Evolutionary conservation across 1,140 invertebrate genomes (phyloP).

Genomic region (Cyphomyrmex costatus): DNA sequence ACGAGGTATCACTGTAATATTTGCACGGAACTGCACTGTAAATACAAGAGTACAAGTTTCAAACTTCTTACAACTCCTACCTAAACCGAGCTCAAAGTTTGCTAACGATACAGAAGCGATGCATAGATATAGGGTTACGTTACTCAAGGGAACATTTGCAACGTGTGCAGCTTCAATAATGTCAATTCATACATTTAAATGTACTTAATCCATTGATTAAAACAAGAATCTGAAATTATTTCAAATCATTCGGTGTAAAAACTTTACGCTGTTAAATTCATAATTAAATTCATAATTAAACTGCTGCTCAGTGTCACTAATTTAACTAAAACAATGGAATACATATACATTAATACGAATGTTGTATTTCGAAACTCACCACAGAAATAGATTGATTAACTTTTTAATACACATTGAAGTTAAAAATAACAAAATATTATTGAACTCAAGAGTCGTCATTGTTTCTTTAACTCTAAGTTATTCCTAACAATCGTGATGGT

Average conservation of each 20-base stretch:
- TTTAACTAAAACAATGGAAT: no score
- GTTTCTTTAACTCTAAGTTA: background rate
- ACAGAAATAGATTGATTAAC: no score
- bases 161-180: background rate
- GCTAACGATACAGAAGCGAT: constrained; percentile 41
- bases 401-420: no score
- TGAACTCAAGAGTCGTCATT: no score
- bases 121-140: constrained; percentile 1
- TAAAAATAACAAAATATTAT: no score
- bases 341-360: no score
- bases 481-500: background rate
- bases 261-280: background rate
- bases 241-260: constrained; percentile 8
- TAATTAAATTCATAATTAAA: no score
- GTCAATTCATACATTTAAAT: constrained; percentile 24
- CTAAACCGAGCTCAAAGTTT: constrained; percentile 37
- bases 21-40: constrained; percentile 33
- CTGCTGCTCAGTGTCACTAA: no score
- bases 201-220: no score
- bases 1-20: constrained; percentile 41
- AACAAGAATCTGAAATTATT: no score
- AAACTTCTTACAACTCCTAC: constrained; percentile 54
- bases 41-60: constrained; percentile 31
- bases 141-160: constrained; percentile 50
- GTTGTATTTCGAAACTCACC: no score